A percentile compares a stretch with the other conserved stretches of the same genome.
Evolutionary conservation across 2,888 invertebrate species (phyloP).

Genomic region (Hedychridium roseum): DNA sequence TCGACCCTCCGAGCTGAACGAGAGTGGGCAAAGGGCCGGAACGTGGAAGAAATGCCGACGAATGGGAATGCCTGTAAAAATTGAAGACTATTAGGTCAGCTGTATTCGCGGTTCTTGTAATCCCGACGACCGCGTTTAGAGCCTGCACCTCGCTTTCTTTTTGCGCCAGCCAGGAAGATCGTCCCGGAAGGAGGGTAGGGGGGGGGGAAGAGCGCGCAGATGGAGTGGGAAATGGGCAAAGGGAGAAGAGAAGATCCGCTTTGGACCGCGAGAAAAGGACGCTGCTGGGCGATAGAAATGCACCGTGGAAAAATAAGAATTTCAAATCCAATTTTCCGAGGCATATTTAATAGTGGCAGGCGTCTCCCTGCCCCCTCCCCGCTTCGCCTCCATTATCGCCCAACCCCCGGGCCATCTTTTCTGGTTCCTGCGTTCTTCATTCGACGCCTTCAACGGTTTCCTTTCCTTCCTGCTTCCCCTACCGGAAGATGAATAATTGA

Average conservation of each 20-base stretch:
- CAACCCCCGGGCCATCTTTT: slow-evolving; percentile 4
- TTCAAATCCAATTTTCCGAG: slow-evolving; percentile 57
- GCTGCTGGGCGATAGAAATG: slow-evolving; percentile 20
- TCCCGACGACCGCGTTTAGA: slow-evolving; percentile 48
- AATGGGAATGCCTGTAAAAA: slow-evolving; percentile 31
- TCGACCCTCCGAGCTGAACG: background rate
- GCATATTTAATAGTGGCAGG: slow-evolving; percentile 51
- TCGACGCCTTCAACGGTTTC: background rate
- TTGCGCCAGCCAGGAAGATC: slow-evolving; percentile 1
- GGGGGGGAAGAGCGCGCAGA: background rate
- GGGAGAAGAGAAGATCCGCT: slow-evolving; percentile 2
- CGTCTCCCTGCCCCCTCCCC: slow-evolving; percentile 17
- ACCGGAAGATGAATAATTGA: slow-evolving; percentile 43
- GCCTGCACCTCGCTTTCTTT: slow-evolving; percentile 29
- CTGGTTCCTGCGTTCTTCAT: background rate
- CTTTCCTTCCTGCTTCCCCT: slow-evolving; percentile 17
- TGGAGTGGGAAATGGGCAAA: too few species aligned
- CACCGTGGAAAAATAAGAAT: slow-evolving; percentile 52
- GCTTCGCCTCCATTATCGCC: slow-evolving; percentile 11
- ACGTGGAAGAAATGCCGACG: slow-evolving; percentile 1
- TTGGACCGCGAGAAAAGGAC: slow-evolving; percentile 1
- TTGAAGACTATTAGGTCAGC: slow-evolving; percentile 50
- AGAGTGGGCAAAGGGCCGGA: slow-evolving; percentile 1
- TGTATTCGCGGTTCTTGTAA: slow-evolving; percentile 39
- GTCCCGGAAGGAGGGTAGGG: slow-evolving; percentile 2